phyloP scores from a whole-genome alignment of 2,888 invertebrate genomes.

The Melieria crassipennis region DNA sequence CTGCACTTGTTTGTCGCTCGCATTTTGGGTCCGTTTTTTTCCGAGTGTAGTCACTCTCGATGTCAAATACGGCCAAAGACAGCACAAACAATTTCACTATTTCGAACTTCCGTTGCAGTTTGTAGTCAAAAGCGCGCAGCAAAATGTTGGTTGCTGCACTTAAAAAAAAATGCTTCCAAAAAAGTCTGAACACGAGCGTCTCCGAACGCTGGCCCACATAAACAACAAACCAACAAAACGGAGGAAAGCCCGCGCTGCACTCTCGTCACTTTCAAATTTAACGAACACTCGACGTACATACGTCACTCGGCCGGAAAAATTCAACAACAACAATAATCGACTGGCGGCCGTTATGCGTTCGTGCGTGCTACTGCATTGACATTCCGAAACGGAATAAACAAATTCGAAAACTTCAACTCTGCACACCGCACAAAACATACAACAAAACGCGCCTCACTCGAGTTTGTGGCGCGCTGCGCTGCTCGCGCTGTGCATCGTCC shows the following conservation, averaged over 20 bases:
- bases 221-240: too few species aligned
- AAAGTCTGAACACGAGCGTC: too few species aligned
- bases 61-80: too few species aligned
- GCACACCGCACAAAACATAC: conserved; percentile 8
- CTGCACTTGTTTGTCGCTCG: neutral
- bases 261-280: conserved; percentile 14
- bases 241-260: neutral
- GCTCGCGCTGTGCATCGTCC: conserved; percentile 9
- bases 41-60: too few species aligned
- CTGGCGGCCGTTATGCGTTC: conserved; percentile 43
- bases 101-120: neutral
- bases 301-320: neutral
- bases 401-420: conserved; percentile 59
- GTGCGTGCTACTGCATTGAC: conserved; percentile 64
- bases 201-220: too few species aligned
- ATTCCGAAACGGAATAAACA: conserved; percentile 65
- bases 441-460: conserved; percentile 33
- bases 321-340: conserved; percentile 9
- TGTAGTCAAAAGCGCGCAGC: neutral
- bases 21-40: neutral
- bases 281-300: neutral
- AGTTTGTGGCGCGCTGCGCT: conserved; percentile 8
- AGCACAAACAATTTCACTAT: neutral
- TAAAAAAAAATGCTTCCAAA: neutral
- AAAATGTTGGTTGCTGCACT: neutral